Evolutionary conservation across 1,140 invertebrate species (phyloP).

Genomic region (Luehdorfia chinensis): DNA sequence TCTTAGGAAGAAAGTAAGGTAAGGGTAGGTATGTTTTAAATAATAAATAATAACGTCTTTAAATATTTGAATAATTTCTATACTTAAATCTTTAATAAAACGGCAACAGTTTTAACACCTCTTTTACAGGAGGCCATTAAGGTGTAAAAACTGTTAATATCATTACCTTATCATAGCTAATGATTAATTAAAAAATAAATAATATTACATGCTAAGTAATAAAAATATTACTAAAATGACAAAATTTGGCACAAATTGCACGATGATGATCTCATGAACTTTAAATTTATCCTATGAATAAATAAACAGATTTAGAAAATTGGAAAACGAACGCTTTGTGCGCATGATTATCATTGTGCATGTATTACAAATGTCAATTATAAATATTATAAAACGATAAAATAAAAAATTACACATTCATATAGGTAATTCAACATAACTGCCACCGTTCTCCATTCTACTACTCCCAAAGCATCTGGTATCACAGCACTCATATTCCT

Average conservation of each 20-base stretch:
- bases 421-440: conserved; percentile 16
- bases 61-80: conserved; percentile 67
- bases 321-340: conserved; percentile 15
- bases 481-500: conserved; percentile 67
- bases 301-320: conserved; percentile 12
- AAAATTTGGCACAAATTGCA: conserved; percentile 54
- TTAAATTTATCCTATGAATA: conserved; percentile 13
- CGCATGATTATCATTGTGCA: conserved; percentile 16
- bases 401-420: conserved; percentile 10
- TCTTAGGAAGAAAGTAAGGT: too few species aligned
- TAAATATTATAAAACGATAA: conserved; percentile 18
- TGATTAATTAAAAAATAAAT: conserved; percentile 38
- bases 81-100: conserved; percentile 69
- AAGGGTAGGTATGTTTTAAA: too few species aligned
- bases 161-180: conserved; percentile 42
- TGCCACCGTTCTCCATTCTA: conserved; percentile 20
- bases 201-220: conserved; percentile 31
- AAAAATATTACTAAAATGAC: conserved; percentile 33
- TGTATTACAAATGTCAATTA: conserved; percentile 14
- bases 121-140: conserved; percentile 47
- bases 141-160: conserved; percentile 67
- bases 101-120: conserved; percentile 68
- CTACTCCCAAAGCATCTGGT: conserved; percentile 49
- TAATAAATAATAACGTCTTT: conserved; percentile 51
- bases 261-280: conserved; percentile 21